Evolutionary conservation across 1,140 invertebrate species (phyloP).

Genomic region (Chrysomallon squamiferum): DNA sequence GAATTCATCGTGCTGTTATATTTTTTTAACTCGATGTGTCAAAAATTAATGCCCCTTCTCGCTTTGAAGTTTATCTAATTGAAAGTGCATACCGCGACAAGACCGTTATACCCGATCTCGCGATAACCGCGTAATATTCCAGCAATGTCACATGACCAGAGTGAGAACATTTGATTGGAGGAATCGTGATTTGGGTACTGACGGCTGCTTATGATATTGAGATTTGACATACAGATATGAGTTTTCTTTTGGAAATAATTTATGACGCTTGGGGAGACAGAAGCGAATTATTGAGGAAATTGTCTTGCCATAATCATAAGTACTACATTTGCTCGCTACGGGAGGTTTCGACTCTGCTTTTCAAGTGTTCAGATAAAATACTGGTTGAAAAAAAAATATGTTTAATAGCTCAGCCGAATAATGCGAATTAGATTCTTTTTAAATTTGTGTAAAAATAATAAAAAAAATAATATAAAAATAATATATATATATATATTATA

Average conservation of each 20-base stretch:
- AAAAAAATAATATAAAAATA: too few relatives aligned
- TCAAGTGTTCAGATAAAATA: too few relatives aligned
- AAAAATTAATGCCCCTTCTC: conserved; percentile 3
- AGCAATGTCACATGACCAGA: background rate
- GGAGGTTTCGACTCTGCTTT: too few relatives aligned
- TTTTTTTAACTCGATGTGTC: conserved; percentile 6
- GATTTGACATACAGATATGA: background rate
- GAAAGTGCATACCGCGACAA: background rate
- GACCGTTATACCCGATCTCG: background rate
- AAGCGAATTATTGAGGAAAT: too few relatives aligned
- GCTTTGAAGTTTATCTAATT: conserved; percentile 9
- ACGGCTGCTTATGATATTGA: conserved; percentile 4
- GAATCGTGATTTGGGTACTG: background rate
- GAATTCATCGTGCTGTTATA: background rate
- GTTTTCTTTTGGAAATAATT: conserved; percentile 2
- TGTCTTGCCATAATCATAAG: too few relatives aligned
- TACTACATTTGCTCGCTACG: too few relatives aligned
- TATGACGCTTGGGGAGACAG: background rate
- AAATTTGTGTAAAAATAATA: too few relatives aligned
- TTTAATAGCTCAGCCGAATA: too few relatives aligned
- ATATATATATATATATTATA: too few relatives aligned
- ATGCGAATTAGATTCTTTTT: too few relatives aligned
- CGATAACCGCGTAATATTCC: background rate
- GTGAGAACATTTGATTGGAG: background rate
- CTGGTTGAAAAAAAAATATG: too few relatives aligned